Evolutionary conservation across 1,140 invertebrate species (phyloP), one percentile per base, ranked within the genome.

Genomic region (Physella acuta): DNA sequence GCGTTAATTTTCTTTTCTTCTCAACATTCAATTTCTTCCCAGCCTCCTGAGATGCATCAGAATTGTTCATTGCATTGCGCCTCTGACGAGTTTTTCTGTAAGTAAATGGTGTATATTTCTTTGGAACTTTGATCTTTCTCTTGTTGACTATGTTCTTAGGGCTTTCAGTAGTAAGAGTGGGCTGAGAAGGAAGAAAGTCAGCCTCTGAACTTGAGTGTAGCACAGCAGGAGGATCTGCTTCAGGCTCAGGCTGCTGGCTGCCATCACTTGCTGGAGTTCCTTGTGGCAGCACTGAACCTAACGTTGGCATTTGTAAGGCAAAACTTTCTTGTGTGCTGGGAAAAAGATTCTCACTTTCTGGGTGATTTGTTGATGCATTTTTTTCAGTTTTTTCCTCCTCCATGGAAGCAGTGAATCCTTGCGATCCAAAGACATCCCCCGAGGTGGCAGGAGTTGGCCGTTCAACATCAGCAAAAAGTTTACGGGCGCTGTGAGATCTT

Each of bases 261-360:
- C 24, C 26, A n/a, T 36, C 59, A 28, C 11, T 52, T 28, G 61
- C 3, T 63, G 39, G 30, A 49, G 61, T 28, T 14, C 44, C 55
- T 3, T 3, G 17, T 20, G 5, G 33, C 3, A 11, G 8, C 20
- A 33, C n/a, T 14, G 11, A 34, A 37, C 36, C 11, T 31, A 68
- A 14, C 5, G 65, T 68, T 31, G 65, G 65, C 65, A 68, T 68
- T 30, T 56, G 33, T 26, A 68, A 30, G 3, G 55, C 37, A 49
- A 34, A 11, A 24, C 36, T 44, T 31, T 68, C 53, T 34, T 30
- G 14, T 11, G 24, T 39, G 28, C 65, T 39, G 8, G 52, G 24
- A 59, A 59, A 68, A 24, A 59, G 20, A 26, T 39, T 59, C 20
- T 68, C 65, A 39, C 65, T 59, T 30, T 55, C 61, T 63, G 61